Base-by-base conservation (phyloP, 2,797 vertebrate species). In the Prunella strophiata region DNA sequence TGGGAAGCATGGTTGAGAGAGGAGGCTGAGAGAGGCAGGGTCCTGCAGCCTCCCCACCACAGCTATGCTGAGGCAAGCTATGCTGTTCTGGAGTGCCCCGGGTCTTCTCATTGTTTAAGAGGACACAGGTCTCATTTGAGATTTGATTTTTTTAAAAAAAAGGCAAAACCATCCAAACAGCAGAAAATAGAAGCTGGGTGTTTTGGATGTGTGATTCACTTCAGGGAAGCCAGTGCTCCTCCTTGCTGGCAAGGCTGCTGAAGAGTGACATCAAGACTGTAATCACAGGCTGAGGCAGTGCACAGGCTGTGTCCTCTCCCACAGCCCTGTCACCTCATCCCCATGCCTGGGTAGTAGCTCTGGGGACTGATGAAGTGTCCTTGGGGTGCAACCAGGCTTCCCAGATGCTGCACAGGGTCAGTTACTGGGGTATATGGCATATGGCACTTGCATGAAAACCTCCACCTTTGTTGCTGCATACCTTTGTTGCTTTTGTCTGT, bases 1-100 rank as follows among this genome's bases (percentile, higher is more conserved):
- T 4, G 14, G 63, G 32, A 85, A 47, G 22, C 21, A 2, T 2
- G 4, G 17, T 15, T 74, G 29, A 22, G 61, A 62, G 42, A 25
- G 17, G 29, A 83, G 27, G 5, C 58, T 25, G 23, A 61, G 61
- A 32, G 42, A 73, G 18, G 16, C 55, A 66, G 26, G 5, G 0
- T 2, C 10, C 1, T 65, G 1, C 72, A 78, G 62, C 17, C 19
- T 78, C 20, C 16, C 14, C 0, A 0, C 16, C 0, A 0, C 0
- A 10, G 32, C 36, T 34, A 34, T 34, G 34, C 34, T 1, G 3
- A 17, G 16, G 6, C 19, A 50, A 65, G 5, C 43, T 13, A 1
- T 71, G 32, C 47, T 52, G 32, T 70, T 19, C 34, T n/a, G 9
- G 43, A 38, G 25, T n/a, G 17, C 11, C 21, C 27, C 0, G 0